Evolutionary conservation across 2,888 invertebrate genomes (phyloP), one percentile per base, ranked within the genome.

Genomic region (Nebria salina): DNA sequence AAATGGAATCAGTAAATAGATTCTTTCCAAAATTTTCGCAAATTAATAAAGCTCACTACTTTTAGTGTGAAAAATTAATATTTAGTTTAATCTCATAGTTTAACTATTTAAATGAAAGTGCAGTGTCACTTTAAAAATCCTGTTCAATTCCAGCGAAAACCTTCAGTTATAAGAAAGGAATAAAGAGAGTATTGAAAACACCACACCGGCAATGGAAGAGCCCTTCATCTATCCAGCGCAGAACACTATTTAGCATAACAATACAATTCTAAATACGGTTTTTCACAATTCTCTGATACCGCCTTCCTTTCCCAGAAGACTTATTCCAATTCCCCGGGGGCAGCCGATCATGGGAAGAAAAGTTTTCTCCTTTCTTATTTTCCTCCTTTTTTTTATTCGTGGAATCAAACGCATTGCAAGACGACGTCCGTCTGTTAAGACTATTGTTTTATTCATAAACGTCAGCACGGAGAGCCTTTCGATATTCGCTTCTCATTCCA

Each of bases 361-460:
- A 80, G 13, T 74, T 78, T 78, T 78, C 74, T 66, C 77, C 72
- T 54, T 54, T 54, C 54, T 54, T 54, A 70, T 34, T 70, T 70
- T 70, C 25, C 70, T 20, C 26, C 80, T 80, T 54, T 85, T 20
- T 86, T 86, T 86, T 86, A 85, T 86, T 85, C 84, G 84, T 83
- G 84, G 85, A 86, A 86, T 86, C 86, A 86, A 85, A 86, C 84
- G 85, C 85, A 84, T 85, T 83, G 84, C 85, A 85, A 85, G 85
- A 85, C 85, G 85, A 80, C 80, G 80, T 80, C 84, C 84, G 86
- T 84, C 87, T 88, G 87, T 88, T 88, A 88, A 89, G 88, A 88
- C 89, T 89, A 88, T 88, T 89, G 89, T 89, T 89, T 89, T 89
- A 89, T 89, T 89, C 89, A 89, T 89, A 88, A 88, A 88, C 87